phyloP scores from a whole-genome alignment of 2,888 invertebrate genomes.

The Agrilus mali region DNA sequence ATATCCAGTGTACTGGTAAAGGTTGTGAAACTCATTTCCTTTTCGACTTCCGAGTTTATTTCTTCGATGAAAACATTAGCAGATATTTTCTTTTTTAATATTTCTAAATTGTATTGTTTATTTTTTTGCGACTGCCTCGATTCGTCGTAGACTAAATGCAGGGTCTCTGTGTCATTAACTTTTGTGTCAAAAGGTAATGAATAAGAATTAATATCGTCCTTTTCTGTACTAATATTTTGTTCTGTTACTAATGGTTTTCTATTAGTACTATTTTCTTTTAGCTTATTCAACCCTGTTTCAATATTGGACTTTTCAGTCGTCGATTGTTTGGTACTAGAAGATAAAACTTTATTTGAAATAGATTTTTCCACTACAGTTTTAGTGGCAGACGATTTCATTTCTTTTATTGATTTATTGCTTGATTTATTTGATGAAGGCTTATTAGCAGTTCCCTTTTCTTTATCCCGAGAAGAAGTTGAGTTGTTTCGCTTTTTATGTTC shows the following conservation, averaged over 20 bases:
- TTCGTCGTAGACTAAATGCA: slow-evolving; percentile 10
- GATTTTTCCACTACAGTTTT: too few relatives aligned
- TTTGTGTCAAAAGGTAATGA: slow-evolving; percentile 8
- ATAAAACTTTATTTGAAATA: background rate
- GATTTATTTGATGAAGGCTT: too few relatives aligned
- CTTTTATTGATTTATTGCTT: too few relatives aligned
- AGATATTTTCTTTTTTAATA: slow-evolving; percentile 15
- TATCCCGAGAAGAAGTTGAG: background rate
- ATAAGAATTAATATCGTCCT: background rate
- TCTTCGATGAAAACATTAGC: slow-evolving; percentile 21
- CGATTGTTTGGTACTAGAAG: too few relatives aligned
- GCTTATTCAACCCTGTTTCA: slow-evolving; percentile 7
- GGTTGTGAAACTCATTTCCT: slow-evolving; percentile 16
- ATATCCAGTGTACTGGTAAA: slow-evolving; percentile 19
- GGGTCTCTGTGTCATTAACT: slow-evolving; percentile 8
- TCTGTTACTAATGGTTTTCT: too few relatives aligned
- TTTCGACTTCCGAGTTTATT: slow-evolving; percentile 17
- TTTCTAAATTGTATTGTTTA: slow-evolving; percentile 15
- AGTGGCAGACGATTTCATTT: too few relatives aligned
- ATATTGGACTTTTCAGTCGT: background rate
- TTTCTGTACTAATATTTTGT: too few relatives aligned
- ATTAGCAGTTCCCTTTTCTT: too few relatives aligned
- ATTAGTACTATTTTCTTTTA: background rate
- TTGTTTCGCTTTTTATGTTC: background rate
- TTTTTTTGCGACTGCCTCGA: slow-evolving; percentile 8